Conservation (phyloP, 2,888 invertebrate species). For the Steromphala cineraria region DNA sequence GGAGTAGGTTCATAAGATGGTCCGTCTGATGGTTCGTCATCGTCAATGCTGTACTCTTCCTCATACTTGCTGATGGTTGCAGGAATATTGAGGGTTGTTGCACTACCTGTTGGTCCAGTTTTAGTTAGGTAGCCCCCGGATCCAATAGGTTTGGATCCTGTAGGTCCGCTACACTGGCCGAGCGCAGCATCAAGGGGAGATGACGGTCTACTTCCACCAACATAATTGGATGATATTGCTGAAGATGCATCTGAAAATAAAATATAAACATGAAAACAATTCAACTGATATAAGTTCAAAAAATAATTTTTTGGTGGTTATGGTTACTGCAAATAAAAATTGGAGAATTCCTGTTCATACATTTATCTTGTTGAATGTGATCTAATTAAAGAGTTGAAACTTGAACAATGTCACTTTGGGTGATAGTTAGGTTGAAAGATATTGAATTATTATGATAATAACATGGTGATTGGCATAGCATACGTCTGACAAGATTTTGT, state of each 20-base stretch:
- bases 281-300: too few relatives aligned
- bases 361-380: too few relatives aligned
- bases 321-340: too few relatives aligned
- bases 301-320: too few relatives aligned
- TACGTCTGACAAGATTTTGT: too few relatives aligned
- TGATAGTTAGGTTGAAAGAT: too few relatives aligned
- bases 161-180: not conserved
- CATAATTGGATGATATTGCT: not conserved
- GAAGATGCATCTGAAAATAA: conserved; percentile 2
- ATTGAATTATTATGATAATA: too few relatives aligned
- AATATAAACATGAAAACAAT: not conserved
- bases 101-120: not conserved
- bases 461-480: too few relatives aligned
- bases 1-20: conserved; percentile 41
- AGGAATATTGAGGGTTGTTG: not conserved
- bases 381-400: too few relatives aligned
- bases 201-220: not conserved
- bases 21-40: not conserved
- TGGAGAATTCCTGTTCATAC: too few relatives aligned
- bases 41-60: not conserved
- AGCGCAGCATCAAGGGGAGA: not conserved
- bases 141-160: not conserved
- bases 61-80: not conserved
- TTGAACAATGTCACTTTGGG: too few relatives aligned
- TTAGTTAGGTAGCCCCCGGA: not conserved